Percentiles rank a stretch among this genome's conserved stretches.
Conservation (phyloP, 1,140 invertebrate genomes). For the Neotoxoptera formosana region DNA sequence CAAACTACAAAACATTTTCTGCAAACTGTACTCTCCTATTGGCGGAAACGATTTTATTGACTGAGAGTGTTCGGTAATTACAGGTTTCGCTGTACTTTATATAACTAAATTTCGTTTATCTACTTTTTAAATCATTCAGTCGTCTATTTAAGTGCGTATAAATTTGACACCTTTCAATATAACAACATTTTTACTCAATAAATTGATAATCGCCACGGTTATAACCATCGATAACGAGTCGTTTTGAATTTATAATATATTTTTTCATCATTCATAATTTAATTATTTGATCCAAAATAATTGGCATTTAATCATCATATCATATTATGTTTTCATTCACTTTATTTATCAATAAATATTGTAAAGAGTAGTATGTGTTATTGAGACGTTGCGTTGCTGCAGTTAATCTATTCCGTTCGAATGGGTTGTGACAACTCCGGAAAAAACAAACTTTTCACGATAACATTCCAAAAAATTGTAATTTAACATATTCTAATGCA, state of each 20-base stretch:
- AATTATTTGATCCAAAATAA: neutral
- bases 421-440: neutral
- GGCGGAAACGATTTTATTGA: too few relatives aligned
- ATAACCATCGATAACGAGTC: too few relatives aligned
- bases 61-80: too few relatives aligned
- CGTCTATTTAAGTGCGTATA: neutral
- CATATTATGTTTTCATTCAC: neutral
- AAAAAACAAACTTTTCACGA: neutral
- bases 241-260: too few relatives aligned
- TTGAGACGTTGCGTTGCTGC: fast-evolving
- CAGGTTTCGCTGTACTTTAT: too few relatives aligned
- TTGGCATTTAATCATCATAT: neutral
- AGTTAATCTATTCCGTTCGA: neutral
- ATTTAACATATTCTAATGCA: too few relatives aligned
- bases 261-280: neutral
- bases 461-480: neutral
- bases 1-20: too few relatives aligned
- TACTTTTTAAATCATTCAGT: neutral
- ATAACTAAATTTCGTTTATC: neutral
- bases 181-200: neutral
- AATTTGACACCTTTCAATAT: neutral
- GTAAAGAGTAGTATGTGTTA: neutral
- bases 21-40: too few relatives aligned
- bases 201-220: neutral
- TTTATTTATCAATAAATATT: neutral